Conservation (phyloP, 2,113 vertebrate genomes). For the Pavo muticus region DNA sequence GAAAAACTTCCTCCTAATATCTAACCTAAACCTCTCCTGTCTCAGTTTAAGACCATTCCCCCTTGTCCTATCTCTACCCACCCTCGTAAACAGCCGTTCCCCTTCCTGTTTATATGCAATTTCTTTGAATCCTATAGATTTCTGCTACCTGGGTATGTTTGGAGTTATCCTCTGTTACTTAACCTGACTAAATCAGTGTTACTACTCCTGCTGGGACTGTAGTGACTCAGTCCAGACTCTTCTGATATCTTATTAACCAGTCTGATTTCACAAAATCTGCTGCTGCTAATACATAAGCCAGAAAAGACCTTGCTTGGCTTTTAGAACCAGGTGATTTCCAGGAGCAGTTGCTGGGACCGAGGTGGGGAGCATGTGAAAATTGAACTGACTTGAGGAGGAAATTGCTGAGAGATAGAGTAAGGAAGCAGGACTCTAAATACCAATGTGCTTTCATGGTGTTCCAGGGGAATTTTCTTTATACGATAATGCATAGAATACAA, state of each 20-base stretch:
- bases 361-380: not conserved
- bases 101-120: too few relatives aligned
- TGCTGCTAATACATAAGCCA: not conserved
- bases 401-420: not conserved
- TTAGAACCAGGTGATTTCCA: not conserved
- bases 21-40: too few relatives aligned
- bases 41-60: too few relatives aligned
- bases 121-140: not conserved
- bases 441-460: rapidly evolving
- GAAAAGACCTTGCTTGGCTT: not conserved
- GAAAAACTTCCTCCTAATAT: too few relatives aligned
- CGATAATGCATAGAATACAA: not conserved
- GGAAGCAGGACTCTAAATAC: not conserved
- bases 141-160: not conserved
- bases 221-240: slow-evolving; percentile 7
- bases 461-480: not conserved
- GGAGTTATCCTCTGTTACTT: not conserved
- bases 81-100: too few relatives aligned
- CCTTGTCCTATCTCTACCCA: too few relatives aligned
- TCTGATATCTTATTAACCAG: slow-evolving; percentile 36
- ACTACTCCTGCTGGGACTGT: slow-evolving; percentile 8
- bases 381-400: slow-evolving; percentile 23
- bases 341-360: not conserved
- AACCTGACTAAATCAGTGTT: not conserved
- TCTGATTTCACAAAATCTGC: slow-evolving; percentile 27